phyloP scores from a whole-genome alignment of 1,140 invertebrate species.

The Lucilia sericata region DNA sequence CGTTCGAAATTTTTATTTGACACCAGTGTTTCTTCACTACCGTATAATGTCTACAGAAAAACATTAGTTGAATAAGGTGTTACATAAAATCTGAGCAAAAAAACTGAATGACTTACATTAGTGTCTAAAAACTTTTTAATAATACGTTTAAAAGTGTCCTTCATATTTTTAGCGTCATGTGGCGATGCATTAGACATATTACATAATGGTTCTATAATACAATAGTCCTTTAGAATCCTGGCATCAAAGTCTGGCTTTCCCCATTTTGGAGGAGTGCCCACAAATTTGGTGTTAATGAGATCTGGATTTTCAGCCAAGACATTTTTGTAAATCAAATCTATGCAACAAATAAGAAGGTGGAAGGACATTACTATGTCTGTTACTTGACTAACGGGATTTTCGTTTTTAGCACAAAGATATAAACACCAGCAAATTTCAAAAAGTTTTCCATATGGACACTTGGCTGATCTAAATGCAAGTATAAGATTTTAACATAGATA shows the following conservation, averaged over 20 bases:
- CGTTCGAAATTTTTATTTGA: conserved; percentile 80
- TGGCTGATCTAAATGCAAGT: conserved; percentile 70
- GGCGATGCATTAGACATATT: conserved; percentile 82
- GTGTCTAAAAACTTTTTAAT: conserved; percentile 85
- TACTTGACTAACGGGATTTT: conserved; percentile 80
- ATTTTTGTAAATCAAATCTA: conserved; percentile 92
- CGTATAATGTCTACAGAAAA: conserved; percentile 56
- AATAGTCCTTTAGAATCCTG: conserved; percentile 76
- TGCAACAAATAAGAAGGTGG: conserved; percentile 89
- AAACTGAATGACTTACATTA: conserved; percentile 70
- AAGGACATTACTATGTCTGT: conserved; percentile 96
- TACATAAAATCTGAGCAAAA: conserved; percentile 52
- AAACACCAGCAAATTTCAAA: conserved; percentile 96
- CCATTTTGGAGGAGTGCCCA: conserved; percentile 82
- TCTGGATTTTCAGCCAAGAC: conserved; percentile 84
- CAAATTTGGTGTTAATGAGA: conserved; percentile 86
- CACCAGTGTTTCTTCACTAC: conserved; percentile 73
- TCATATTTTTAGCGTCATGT: conserved; percentile 90
- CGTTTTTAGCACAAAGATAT: conserved; percentile 92
- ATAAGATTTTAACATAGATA: not conserved
- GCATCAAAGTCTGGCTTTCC: conserved; percentile 75
- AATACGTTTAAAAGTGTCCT: conserved; percentile 86
- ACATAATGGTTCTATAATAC: conserved; percentile 88
- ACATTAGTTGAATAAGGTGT: conserved; percentile 38
- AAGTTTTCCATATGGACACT: conserved; percentile 82